phyloP scores from a whole-genome alignment of 2,113 vertebrate species.

The Syngnathus floridae region DNA sequence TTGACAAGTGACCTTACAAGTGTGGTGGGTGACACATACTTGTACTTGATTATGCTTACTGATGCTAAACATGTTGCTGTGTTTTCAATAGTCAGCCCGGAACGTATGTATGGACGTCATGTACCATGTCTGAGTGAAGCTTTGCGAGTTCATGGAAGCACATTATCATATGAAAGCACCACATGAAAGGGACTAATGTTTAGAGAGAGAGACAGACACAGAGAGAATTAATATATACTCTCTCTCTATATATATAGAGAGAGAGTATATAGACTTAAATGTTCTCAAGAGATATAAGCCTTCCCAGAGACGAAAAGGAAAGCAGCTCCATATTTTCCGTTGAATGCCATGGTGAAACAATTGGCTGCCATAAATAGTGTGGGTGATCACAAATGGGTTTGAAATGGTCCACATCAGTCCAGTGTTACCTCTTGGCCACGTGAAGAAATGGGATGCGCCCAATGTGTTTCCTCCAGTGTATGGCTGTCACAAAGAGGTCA shows the following conservation, averaged over 20 bases:
- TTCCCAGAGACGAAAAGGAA: too few relatives aligned
- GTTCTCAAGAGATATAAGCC: background rate
- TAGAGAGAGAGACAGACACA: background rate
- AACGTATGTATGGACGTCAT: background rate
- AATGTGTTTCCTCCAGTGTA: background rate
- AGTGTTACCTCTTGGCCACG: background rate
- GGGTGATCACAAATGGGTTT: background rate
- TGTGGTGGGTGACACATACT: background rate
- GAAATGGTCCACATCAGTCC: slow-evolving; percentile 1
- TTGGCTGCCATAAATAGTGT: background rate
- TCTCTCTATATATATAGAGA: too few relatives aligned
- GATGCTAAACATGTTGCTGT: background rate
- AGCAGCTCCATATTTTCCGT: background rate
- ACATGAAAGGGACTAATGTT: background rate
- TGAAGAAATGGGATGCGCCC: background rate
- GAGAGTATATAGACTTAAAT: too few relatives aligned
- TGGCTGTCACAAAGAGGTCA: slow-evolving; percentile 21
- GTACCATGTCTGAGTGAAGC: background rate
- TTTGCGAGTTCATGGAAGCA: background rate
- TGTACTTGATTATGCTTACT: background rate
- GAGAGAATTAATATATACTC: too few relatives aligned
- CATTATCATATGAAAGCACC: slow-evolving; percentile 18
- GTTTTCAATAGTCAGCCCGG: slow-evolving; percentile 1
- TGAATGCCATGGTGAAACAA: background rate
- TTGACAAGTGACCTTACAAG: background rate